Base-by-base conservation (phyloP, 2,113 vertebrate species). In the Pseudorasbora parva region DNA sequence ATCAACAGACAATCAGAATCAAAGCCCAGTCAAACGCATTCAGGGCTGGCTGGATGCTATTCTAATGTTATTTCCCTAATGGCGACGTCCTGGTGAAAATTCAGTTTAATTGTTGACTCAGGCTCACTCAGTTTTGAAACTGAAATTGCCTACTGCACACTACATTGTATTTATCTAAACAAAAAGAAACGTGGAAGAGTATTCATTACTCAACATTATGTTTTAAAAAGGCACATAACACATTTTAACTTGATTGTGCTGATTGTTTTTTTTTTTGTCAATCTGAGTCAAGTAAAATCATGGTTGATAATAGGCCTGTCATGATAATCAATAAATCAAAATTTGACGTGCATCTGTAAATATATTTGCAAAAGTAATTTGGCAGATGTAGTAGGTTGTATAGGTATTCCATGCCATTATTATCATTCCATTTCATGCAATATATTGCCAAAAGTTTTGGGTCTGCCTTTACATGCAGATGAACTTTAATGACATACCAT, bases 1-100 rank as follows among this genome's bases (percentile, higher is more conserved):
- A 80, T 62, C 59, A 68, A 68, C 43, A 64, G 30, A 25, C 41
- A 57, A 25, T 69, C 77, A 64, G 19, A 83, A 84, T 75, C 43
- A 66, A 78, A 66, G 60, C 41, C 37, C 62, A 75, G 64, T 59
- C 49, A 73, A 56, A 78, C 41, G 41, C 45, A 80, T 37, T n/a
- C 25, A 51, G 5, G n/a, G 33, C 19, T 23, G n/a, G 33, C 19
- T 23, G 3, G n/a, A 57, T 17, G 75, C 75, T 23, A 60, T 60
- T 60, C 56, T 60, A 12, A 17, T 51, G 45, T 68, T 1, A 62
- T 45, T 64, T 60, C 41, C 37, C 12, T 80, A 33, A 66, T 80
- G 23, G 10, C 10, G 15, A 66, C 49, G 43, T 6, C 23, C 27
- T 59, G 12, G 17, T 79, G 57, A 45, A 64, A 66, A 64, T 30